Evolutionary conservation across 2,113 vertebrate genomes (phyloP).

Genomic region (Ornithorhynchus anatinus): DNA sequence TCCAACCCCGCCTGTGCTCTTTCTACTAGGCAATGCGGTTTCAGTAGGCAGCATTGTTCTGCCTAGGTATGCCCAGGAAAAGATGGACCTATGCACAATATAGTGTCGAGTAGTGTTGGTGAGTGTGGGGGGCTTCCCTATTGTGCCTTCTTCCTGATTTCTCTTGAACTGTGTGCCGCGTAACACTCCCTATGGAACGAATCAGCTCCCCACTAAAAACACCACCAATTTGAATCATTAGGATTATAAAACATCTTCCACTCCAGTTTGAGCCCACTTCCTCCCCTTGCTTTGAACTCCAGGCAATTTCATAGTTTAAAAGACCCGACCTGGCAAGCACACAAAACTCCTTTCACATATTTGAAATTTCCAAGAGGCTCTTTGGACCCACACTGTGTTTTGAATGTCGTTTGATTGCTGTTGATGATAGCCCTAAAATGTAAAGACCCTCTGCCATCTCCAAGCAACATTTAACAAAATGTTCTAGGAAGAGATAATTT

Average conservation of each 20-base stretch:
- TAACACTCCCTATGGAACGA: not conserved
- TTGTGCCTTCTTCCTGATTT: constrained; percentile 5
- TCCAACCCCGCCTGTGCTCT: too few relatives aligned
- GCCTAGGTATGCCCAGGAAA: too few relatives aligned
- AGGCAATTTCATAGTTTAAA: constrained; percentile 33
- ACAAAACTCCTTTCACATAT: constrained; percentile 43
- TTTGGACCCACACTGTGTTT: constrained; percentile 38
- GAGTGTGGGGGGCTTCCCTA: not conserved
- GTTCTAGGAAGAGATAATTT: constrained; percentile 60
- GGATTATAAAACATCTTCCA: constrained; percentile 51
- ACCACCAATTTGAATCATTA: constrained; percentile 46
- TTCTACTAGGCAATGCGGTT: too few relatives aligned
- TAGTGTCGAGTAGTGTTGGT: too few relatives aligned
- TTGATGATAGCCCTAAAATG: constrained; percentile 5
- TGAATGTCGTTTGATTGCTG: constrained; percentile 37
- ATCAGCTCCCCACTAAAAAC: constrained; percentile 41
- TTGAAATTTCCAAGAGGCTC: constrained; percentile 45
- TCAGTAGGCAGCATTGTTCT: too few relatives aligned
- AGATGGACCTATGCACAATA: too few relatives aligned
- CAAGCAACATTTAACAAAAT: constrained; percentile 51
- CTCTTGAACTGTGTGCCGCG: not conserved
- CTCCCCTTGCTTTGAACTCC: constrained; percentile 37
- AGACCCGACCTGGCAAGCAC: constrained; percentile 29
- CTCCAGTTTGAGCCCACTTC: constrained; percentile 31
- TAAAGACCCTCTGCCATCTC: constrained; percentile 55